Conservation (phyloP, 2,797 vertebrate species). For the Valencia hispanica region DNA sequence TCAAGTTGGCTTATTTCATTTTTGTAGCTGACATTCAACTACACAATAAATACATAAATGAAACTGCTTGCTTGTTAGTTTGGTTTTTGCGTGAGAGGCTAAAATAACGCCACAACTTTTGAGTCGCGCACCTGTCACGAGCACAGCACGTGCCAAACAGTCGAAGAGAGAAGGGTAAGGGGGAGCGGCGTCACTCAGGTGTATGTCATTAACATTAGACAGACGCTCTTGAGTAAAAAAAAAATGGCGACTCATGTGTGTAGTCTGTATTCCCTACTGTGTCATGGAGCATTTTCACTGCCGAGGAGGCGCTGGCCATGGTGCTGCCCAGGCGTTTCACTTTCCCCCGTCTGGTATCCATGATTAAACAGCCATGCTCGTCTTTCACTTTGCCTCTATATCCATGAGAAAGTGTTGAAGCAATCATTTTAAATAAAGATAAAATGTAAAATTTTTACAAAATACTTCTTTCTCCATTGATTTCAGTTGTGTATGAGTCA, state of each 20-base stretch:
- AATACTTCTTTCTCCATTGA: background rate
- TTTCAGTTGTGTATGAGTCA: background rate
- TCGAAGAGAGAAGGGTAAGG: conserved; percentile 1
- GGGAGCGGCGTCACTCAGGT: conserved; percentile 51
- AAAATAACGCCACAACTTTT: background rate
- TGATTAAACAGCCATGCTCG: background rate
- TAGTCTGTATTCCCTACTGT: conserved; percentile 17
- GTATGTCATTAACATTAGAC: conserved; percentile 21
- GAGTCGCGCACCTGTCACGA: conserved; percentile 28
- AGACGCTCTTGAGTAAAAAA: conserved; percentile 21
- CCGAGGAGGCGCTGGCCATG: conserved; percentile 63
- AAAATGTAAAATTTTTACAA: background rate
- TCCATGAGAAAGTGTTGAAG: background rate
- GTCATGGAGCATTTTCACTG: conserved; percentile 1
- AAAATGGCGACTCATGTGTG: conserved; percentile 5
- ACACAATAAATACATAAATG: background rate
- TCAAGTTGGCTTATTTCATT: background rate
- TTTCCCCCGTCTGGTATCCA: background rate
- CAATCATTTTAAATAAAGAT: background rate
- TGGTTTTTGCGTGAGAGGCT: background rate
- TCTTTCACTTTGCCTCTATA: too few species aligned
- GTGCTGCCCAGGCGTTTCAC: conserved; percentile 49
- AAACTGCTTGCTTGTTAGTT: background rate
- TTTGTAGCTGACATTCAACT: background rate
- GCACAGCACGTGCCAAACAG: background rate